Percentiles rank a stretch among this genome's conserved stretches.
phyloP scores from a whole-genome alignment of 2,113 vertebrate species.

The Pomatorhinus ruficollis region DNA sequence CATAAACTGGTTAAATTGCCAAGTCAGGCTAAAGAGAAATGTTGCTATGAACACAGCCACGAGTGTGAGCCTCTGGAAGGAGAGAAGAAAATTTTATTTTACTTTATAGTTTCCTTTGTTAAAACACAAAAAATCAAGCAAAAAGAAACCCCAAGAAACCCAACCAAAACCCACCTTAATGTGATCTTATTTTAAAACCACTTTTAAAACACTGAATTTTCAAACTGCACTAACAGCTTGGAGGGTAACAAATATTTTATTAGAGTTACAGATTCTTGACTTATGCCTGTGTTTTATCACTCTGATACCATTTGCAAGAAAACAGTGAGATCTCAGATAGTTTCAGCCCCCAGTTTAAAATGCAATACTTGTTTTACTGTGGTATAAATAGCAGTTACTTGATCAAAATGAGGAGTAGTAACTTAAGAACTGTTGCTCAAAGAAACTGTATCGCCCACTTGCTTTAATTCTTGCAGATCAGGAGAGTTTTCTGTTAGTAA shows the following conservation, averaged over 20 bases:
- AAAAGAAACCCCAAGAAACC: background rate
- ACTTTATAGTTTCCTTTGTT: background rate
- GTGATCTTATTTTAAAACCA: background rate
- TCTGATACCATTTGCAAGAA: background rate
- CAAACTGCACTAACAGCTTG: background rate
- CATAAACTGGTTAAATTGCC: constrained; percentile 99
- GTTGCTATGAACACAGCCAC: constrained; percentile 86
- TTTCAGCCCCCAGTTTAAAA: background rate
- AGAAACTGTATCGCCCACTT: background rate
- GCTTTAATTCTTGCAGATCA: background rate
- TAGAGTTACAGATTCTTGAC: background rate
- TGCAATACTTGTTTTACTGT: background rate
- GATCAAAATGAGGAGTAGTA: background rate
- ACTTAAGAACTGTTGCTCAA: background rate
- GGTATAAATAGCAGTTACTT: background rate
- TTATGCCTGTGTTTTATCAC: background rate
- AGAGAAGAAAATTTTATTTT: constrained; percentile 19
- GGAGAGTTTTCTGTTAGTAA: background rate
- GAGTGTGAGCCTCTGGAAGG: constrained; percentile 83
- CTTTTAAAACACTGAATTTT: background rate
- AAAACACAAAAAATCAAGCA: background rate
- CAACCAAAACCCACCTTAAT: background rate
- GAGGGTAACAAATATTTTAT: background rate
- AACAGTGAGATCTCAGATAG: background rate
- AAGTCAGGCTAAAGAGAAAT: constrained; percentile 91